Percentiles rank a stretch among this genome's conserved stretches.
These are phyloP conservation scores for Pollachius pollachius DNA, from an alignment of 2,113 vertebrate genomes.

Conservation along the genomic window DNA sequence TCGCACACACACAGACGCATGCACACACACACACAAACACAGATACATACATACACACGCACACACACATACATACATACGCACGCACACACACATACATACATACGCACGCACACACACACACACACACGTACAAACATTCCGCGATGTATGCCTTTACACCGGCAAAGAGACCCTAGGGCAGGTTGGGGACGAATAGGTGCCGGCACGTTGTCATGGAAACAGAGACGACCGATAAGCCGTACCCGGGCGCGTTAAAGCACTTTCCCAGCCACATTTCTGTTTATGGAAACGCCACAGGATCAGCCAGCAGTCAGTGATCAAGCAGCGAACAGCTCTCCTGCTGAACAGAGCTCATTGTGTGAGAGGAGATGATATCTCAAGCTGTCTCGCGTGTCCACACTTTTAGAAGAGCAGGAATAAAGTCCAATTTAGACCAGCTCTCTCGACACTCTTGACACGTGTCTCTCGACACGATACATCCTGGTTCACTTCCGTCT, in stretches of 20 bases:
- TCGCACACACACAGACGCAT: too few species aligned
- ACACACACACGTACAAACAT: too few species aligned
- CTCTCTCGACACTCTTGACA: too few species aligned
- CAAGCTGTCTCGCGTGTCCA: slow-evolving; percentile 32
- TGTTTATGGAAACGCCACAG: slow-evolving; percentile 51
- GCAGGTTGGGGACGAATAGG: slow-evolving; percentile 21
- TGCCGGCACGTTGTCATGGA: slow-evolving; percentile 44
- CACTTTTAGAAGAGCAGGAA: slow-evolving; percentile 16
- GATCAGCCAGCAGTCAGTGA: slow-evolving; percentile 39
- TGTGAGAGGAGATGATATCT: slow-evolving; percentile 32
- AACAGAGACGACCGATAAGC: slow-evolving; percentile 50
- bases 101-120: too few species aligned
- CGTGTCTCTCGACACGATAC: too few species aligned
- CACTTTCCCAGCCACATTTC: slow-evolving; percentile 41
- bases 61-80: too few species aligned
- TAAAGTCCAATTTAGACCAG: neutral
- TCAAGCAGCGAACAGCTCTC: slow-evolving; percentile 42
- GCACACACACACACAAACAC: too few species aligned
- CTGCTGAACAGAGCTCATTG: slow-evolving; percentile 32
- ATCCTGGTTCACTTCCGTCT: too few species aligned
- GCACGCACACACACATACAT: too few species aligned
- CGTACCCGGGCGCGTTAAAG: slow-evolving; percentile 44
- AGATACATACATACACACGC: too few species aligned
- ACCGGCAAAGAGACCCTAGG: neutral
- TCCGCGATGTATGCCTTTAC: too few species aligned